Evolutionary conservation across 1,140 invertebrate genomes (phyloP).

Genomic region (Procambarus virginalis): DNA sequence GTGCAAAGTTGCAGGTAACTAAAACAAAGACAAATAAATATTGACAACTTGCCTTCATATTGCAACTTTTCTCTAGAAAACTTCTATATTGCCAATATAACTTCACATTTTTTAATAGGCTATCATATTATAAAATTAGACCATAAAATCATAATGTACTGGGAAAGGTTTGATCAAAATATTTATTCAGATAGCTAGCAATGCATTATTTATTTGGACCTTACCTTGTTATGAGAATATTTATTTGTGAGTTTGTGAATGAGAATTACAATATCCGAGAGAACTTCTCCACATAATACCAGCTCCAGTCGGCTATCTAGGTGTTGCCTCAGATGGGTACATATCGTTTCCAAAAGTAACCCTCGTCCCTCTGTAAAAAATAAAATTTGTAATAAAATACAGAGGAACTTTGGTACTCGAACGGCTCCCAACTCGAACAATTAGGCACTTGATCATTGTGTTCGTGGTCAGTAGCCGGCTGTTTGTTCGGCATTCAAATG

Average conservation of each 20-base stretch:
- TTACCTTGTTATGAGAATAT: slow-evolving; percentile 34
- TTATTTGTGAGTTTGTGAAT: slow-evolving; percentile 49
- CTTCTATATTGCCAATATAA: background rate
- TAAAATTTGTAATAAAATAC: background rate
- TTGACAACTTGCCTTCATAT: no score
- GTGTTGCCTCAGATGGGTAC: slow-evolving; percentile 88
- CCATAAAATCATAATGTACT: no score
- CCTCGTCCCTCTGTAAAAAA: slow-evolving; percentile 71
- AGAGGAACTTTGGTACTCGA: no score
- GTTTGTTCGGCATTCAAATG: no score
- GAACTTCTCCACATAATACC: slow-evolving; percentile 88
- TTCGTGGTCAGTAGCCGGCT: no score
- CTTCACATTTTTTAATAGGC: no score
- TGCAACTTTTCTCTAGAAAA: background rate
- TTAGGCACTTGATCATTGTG: no score
- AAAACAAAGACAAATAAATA: background rate
- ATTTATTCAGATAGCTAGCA: no score
- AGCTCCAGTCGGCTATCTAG: slow-evolving; percentile 87
- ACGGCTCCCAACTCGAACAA: no score
- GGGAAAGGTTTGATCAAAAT: no score
- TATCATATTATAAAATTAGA: no score
- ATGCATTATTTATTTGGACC: background rate
- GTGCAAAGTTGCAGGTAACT: slow-evolving; percentile 76
- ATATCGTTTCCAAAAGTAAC: slow-evolving; percentile 77
- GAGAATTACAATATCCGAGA: slow-evolving; percentile 73